A percentile compares a stretch with the other conserved stretches of the same genome.
Conservation (phyloP, 2,113 vertebrate genomes). For the Phrynosoma platyrhinos region DNA sequence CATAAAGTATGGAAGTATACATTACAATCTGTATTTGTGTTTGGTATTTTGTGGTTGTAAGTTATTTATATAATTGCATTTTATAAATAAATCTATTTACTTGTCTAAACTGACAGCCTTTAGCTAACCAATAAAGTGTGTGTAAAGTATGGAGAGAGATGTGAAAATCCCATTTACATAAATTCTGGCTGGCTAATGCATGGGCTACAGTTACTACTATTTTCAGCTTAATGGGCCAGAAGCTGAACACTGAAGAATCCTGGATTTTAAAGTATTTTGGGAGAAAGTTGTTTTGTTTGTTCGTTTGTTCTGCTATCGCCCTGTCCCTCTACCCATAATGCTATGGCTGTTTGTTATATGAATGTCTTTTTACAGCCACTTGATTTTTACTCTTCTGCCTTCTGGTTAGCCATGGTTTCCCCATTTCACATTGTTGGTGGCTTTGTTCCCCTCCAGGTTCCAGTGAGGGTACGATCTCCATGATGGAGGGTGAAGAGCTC, state of each 20-base stretch:
- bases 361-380: neutral
- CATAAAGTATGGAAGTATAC: neutral
- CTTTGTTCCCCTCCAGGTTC: conserved; percentile 75
- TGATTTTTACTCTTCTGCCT: neutral
- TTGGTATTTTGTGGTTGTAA: too few relatives aligned
- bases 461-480: conserved; percentile 90
- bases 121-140: too few relatives aligned
- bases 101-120: too few relatives aligned
- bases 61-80: too few relatives aligned
- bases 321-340: too few relatives aligned
- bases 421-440: neutral
- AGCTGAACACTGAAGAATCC: neutral
- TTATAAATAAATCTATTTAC: too few relatives aligned
- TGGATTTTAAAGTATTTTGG: too few relatives aligned
- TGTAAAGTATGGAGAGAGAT: neutral
- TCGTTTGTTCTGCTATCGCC: neutral
- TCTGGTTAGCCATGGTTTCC: neutral
- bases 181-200: neutral
- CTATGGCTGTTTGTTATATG: neutral
- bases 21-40: too few relatives aligned
- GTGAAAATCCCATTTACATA: too few relatives aligned
- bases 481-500: conserved; percentile 88
- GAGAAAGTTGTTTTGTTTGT: too few relatives aligned
- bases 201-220: too few relatives aligned
- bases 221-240: neutral